Conservation (phyloP, 2,888 invertebrate species). For the Stenolophus ochropezus region DNA sequence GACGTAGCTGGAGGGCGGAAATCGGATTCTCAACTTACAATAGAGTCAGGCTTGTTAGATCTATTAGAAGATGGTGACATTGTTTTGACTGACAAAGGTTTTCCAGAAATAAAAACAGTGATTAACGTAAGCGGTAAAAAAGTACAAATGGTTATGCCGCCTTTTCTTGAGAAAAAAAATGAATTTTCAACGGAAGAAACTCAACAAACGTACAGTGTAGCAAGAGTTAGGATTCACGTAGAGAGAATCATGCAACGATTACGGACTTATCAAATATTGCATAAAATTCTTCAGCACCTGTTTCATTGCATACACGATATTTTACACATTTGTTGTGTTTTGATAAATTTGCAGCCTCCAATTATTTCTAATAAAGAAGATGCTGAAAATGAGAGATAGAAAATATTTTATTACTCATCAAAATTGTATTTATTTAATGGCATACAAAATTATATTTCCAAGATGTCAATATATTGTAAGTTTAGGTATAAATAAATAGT, state of each 20-base stretch:
- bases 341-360: conserved; percentile 42
- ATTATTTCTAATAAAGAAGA: conserved; percentile 30
- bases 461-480: too few species aligned
- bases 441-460: too few species aligned
- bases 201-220: conserved; percentile 45
- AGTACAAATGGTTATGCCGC: conserved; percentile 50
- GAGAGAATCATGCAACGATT: conserved; percentile 41
- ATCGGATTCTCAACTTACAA: conserved; percentile 61
- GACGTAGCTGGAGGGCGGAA: conserved; percentile 61
- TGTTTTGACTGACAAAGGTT: conserved; percentile 59
- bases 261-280: conserved; percentile 17
- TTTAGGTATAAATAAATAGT: neutral
- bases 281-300: conserved; percentile 35
- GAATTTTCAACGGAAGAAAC: conserved; percentile 47
- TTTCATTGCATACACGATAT: conserved; percentile 47
- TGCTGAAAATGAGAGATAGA: neutral
- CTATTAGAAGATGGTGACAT: conserved; percentile 57
- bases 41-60: conserved; percentile 57
- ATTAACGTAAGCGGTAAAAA: conserved; percentile 54
- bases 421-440: neutral
- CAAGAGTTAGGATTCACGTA: conserved; percentile 36
- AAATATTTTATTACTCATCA: neutral
- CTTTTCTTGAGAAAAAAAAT: conserved; percentile 50
- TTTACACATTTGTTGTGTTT: conserved; percentile 38
- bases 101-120: conserved; percentile 49